Percentiles rank a stretch among this genome's conserved stretches.
Evolutionary conservation across 1,140 invertebrate genomes (phyloP).

Genomic region (Neodiprion pinetum): DNA sequence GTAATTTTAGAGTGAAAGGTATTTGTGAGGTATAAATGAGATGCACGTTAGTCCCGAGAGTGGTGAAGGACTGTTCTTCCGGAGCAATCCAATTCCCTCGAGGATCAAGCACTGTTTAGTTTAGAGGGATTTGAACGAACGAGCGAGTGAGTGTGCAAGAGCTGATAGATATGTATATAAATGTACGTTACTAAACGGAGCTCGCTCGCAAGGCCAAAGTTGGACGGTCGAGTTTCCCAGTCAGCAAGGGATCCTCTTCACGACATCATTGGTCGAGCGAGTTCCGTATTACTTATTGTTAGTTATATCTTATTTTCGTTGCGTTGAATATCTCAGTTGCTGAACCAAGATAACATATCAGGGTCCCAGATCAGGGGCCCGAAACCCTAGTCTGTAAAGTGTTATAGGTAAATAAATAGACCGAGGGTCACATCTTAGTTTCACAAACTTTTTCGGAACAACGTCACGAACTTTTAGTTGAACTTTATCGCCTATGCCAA

Average conservation of each 20-base stretch:
- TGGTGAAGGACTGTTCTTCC: neutral
- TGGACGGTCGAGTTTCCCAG: conserved; percentile 29
- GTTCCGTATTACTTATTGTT: conserved; percentile 25
- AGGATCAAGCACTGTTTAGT: neutral
- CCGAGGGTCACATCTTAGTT: neutral
- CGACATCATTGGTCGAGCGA: neutral
- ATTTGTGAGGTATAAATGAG: neutral
- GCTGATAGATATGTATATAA: neutral
- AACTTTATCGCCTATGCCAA: neutral
- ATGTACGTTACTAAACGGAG: neutral
- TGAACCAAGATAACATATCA: conserved; percentile 62
- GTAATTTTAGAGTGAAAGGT: neutral
- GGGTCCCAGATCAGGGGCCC: conserved; percentile 42
- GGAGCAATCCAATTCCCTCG: neutral
- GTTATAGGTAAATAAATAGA: conserved; percentile 31
- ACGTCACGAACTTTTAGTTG: neutral
- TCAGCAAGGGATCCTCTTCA: conserved; percentile 48
- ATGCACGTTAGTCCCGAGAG: neutral
- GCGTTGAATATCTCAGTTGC: conserved; percentile 46
- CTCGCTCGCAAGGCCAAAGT: neutral
- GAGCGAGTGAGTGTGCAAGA: neutral
- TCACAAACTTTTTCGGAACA: neutral
- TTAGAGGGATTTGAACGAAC: neutral
- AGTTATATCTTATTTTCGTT: conserved; percentile 43
- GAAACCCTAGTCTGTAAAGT: conserved; percentile 43